A percentile compares a stretch with the other conserved stretches of the same genome.
Evolutionary conservation across 2,113 vertebrate species (phyloP).

Genomic region (Jaculus jaculus): DNA sequence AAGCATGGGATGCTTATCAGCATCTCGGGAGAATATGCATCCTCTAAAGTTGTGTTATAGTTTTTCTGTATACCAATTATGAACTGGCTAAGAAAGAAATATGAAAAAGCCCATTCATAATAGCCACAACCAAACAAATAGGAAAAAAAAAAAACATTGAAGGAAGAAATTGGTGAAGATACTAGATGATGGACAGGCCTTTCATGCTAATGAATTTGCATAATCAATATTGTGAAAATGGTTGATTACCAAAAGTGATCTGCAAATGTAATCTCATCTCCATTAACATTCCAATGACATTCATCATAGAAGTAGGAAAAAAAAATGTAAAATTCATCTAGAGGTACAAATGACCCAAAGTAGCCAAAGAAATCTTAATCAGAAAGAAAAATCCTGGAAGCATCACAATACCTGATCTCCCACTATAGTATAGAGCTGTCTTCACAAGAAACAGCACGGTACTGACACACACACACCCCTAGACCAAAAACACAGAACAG

Average conservation of each 20-base stretch:
- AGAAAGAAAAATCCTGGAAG: background rate
- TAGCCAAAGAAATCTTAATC: background rate
- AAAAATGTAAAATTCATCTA: background rate
- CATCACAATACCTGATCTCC: background rate
- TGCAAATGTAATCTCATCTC: background rate
- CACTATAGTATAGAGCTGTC: background rate
- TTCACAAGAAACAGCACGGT: background rate
- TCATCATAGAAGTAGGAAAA: background rate
- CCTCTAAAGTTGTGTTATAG: background rate
- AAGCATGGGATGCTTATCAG: background rate
- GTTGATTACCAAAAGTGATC: background rate
- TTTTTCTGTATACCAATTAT: background rate
- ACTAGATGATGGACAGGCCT: background rate
- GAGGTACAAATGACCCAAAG: background rate
- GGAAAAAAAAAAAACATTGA: background rate
- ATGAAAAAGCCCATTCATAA: background rate
- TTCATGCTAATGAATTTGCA: background rate
- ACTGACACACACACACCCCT: no score
- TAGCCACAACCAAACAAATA: background rate
- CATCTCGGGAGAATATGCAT: background rate
- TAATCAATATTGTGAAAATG: background rate
- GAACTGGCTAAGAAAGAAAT: background rate
- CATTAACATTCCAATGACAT: background rate
- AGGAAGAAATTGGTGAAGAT: background rate
- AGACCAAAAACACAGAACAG: no score